Percentiles rank a stretch among this genome's conserved stretches.
phyloP scores from a whole-genome alignment of 1,140 invertebrate species.

The Dendrolimus kikuchii region DNA sequence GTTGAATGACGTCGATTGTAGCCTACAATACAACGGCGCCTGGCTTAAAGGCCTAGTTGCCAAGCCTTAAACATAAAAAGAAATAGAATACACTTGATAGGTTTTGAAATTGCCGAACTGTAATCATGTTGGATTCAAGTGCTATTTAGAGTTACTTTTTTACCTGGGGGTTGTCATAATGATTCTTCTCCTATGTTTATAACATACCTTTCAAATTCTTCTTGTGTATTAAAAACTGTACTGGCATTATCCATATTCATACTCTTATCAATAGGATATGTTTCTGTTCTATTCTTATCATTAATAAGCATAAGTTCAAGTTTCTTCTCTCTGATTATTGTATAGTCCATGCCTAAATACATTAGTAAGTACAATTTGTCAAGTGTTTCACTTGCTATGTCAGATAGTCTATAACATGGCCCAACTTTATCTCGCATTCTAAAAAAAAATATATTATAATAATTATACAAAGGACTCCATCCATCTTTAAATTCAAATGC shows the following conservation, averaged over 20 bases:
- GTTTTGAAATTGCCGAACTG: too few relatives aligned
- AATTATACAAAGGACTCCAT: conserved; percentile 4
- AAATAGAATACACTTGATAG: too few relatives aligned
- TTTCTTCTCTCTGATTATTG: conserved; percentile 39
- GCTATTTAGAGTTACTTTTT: too few relatives aligned
- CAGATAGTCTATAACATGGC: conserved; percentile 37
- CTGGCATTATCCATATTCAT: conserved; percentile 45
- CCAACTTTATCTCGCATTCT: conserved; percentile 39
- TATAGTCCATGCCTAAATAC: conserved; percentile 48
- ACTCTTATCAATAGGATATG: conserved; percentile 36
- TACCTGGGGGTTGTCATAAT: too few relatives aligned
- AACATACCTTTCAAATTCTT: conserved; percentile 45
- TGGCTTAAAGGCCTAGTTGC: too few relatives aligned
- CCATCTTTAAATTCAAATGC: too few relatives aligned
- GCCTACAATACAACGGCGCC: too few relatives aligned
- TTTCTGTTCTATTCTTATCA: conserved; percentile 39
- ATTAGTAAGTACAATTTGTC: conserved; percentile 43
- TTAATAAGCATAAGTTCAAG: conserved; percentile 42
- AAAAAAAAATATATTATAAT: conserved; percentile 18
- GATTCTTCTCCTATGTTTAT: not conserved
- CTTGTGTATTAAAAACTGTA: conserved; percentile 37
- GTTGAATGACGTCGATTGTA: too few relatives aligned
- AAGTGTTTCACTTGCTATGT: conserved; percentile 26
- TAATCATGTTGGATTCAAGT: too few relatives aligned
- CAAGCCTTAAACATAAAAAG: too few relatives aligned